These are phyloP conservation scores for Eulithis prunata DNA, from an alignment of 2,888 invertebrate genomes.

Conservation along the genomic window DNA sequence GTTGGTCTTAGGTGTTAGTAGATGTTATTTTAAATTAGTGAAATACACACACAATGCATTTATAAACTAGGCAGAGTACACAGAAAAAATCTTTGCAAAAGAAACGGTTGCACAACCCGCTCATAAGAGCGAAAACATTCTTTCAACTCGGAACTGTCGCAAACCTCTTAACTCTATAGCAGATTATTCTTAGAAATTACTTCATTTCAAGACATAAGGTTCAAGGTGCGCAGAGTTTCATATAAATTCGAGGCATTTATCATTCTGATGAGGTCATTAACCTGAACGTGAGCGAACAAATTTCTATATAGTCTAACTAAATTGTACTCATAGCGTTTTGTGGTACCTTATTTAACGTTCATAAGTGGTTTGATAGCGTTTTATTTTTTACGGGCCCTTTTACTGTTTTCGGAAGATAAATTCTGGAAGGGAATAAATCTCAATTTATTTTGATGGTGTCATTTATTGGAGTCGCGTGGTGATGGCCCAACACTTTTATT, in stretches of 20 bases:
- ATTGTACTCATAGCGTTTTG: conserved; percentile 28
- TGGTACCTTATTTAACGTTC: conserved; percentile 36
- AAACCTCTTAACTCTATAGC: conserved; percentile 42
- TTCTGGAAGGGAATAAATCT: conserved; percentile 30
- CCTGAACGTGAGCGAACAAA: conserved; percentile 58
- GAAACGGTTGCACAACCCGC: not conserved
- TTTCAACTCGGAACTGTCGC: conserved; percentile 20
- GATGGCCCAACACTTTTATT: conserved; percentile 21
- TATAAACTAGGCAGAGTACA: no score
- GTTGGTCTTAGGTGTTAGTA: no score
- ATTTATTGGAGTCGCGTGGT: conserved; percentile 22
- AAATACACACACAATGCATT: no score
- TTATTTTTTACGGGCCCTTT: conserved; percentile 33
- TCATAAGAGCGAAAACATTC: not conserved
- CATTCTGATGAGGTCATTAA: conserved; percentile 68
- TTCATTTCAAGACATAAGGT: conserved; percentile 70
- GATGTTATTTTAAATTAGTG: no score
- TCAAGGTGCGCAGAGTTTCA: conserved; percentile 62
- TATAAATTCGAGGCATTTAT: conserved; percentile 71
- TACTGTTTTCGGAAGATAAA: conserved; percentile 33
- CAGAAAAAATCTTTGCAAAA: not conserved
- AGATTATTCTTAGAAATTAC: conserved; percentile 72
- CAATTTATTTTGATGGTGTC: conserved; percentile 35
- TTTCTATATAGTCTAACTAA: conserved; percentile 45
- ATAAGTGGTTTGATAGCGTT: conserved; percentile 35